These are phyloP conservation scores for Drosophila hydei DNA, from an alignment of 1,140 invertebrate species.

Conservation along the genomic window DNA sequence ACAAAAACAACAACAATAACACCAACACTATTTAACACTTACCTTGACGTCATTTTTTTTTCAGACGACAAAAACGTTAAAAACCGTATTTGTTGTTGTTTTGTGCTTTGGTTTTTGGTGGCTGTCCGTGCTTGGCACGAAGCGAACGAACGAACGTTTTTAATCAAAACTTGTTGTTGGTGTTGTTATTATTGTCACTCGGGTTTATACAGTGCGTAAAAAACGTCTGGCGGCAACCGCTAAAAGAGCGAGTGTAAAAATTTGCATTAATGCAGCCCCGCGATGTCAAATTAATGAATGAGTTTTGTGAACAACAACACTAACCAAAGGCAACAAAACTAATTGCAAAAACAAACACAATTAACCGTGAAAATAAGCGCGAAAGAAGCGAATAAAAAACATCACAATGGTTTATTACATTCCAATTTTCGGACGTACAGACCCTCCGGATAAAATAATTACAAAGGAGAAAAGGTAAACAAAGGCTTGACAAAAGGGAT, in stretches of 20 bases:
- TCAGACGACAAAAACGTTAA: constrained; percentile 60
- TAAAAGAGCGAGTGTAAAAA: constrained; percentile 62
- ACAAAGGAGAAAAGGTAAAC: constrained; percentile 76
- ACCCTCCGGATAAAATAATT: constrained; percentile 77
- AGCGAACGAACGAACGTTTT: constrained; percentile 55
- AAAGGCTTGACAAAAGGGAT: constrained; percentile 3
- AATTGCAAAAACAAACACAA: constrained; percentile 74
- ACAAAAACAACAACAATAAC: constrained; percentile 27
- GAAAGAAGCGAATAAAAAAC: constrained; percentile 19
- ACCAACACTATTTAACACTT: constrained; percentile 45
- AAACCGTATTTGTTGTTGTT: constrained; percentile 44
- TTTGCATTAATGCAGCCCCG: constrained; percentile 71
- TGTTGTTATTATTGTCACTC: constrained; percentile 25
- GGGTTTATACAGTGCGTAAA: constrained; percentile 61
- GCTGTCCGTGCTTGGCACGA: constrained; percentile 74
- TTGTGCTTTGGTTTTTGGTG: constrained; percentile 50
- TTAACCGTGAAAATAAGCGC: constrained; percentile 53
- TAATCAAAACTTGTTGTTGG: constrained; percentile 55
- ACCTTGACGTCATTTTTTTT: constrained; percentile 77
- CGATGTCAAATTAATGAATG: constrained; percentile 65
- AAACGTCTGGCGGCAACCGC: constrained; percentile 41
- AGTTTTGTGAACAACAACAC: constrained; percentile 48
- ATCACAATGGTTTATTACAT: constrained; percentile 78
- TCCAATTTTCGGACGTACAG: constrained; percentile 70
- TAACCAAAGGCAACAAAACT: constrained; percentile 41